These are phyloP conservation scores for Hyles lineata DNA, from an alignment of 2,888 invertebrate species.

Conservation along the genomic window DNA sequence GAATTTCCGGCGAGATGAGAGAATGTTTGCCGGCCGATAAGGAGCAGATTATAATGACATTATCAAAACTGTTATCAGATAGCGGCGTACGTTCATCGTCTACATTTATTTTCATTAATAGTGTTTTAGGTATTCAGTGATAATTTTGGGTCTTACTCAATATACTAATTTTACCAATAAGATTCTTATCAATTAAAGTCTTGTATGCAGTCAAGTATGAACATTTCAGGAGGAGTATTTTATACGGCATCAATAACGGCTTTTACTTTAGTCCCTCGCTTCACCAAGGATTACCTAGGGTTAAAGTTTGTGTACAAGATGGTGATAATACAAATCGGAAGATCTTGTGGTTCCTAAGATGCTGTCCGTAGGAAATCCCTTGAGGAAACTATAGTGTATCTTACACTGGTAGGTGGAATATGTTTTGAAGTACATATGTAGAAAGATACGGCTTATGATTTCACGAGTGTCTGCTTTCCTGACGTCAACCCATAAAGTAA, in stretches of 20 bases:
- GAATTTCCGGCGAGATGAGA: constrained; percentile 20
- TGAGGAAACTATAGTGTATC: no score
- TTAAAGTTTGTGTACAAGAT: no score
- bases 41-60: constrained; percentile 15
- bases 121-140: neutral
- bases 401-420: neutral
- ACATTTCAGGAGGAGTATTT: no score
- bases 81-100: constrained; percentile 29
- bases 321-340: no score
- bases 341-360: no score
- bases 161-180: no score
- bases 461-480: neutral
- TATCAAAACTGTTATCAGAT: constrained; percentile 29
- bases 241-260: no score
- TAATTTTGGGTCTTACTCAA: constrained; percentile 2
- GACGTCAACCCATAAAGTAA: neutral
- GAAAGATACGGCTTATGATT: constrained; percentile 1
- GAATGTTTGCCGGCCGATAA: constrained; percentile 15
- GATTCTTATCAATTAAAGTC: no score
- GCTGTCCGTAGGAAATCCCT: no score
- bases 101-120: constrained; percentile 26
- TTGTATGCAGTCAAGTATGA: no score
- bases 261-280: no score
- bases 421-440: neutral
- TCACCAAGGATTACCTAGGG: no score